Conservation (phyloP, 1,140 invertebrate species). For the Venustaconcha ellipsiformis region DNA sequence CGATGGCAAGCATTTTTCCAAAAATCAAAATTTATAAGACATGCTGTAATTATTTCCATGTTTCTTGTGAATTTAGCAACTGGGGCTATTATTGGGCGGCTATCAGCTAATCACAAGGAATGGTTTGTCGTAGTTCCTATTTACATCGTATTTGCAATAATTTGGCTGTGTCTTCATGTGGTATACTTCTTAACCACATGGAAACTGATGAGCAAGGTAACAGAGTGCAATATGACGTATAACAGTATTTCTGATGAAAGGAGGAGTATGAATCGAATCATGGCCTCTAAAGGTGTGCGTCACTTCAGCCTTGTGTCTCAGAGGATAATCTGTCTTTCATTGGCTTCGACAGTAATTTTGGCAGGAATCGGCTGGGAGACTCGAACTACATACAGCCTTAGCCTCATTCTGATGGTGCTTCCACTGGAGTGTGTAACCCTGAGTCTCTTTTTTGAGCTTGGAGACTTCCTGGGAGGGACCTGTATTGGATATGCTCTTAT, state of each 20-base stretch:
- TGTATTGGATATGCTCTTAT: constrained; percentile 66
- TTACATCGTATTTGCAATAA: constrained; percentile 47
- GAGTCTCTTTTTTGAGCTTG: constrained; percentile 62
- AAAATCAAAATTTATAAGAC: constrained; percentile 43
- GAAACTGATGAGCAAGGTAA: constrained; percentile 64
- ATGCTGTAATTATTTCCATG: constrained; percentile 45
- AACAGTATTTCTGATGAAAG: constrained; percentile 44
- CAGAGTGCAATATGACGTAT: constrained; percentile 58
- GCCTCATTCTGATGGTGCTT: constrained; percentile 54
- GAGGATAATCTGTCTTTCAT: constrained; percentile 54
- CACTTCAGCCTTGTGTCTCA: constrained; percentile 65
- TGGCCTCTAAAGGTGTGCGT: constrained; percentile 65
- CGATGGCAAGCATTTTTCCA: constrained; percentile 58
- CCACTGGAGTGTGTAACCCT: constrained; percentile 60
- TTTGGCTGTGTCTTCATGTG: constrained; percentile 63
- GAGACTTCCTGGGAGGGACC: constrained; percentile 62
- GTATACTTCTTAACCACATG: constrained; percentile 58
- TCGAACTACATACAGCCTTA: constrained; percentile 55
- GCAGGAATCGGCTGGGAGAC: constrained; percentile 62
- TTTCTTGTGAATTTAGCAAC: constrained; percentile 51
- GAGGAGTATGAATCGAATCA: constrained; percentile 59
- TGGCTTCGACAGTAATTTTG: constrained; percentile 56
- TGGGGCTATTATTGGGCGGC: constrained; percentile 43
- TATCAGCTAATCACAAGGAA: constrained; percentile 62
- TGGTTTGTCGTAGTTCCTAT: constrained; percentile 66